phyloP scores from a whole-genome alignment of 2,888 invertebrate species.

The Neocrepidodera transversa region DNA sequence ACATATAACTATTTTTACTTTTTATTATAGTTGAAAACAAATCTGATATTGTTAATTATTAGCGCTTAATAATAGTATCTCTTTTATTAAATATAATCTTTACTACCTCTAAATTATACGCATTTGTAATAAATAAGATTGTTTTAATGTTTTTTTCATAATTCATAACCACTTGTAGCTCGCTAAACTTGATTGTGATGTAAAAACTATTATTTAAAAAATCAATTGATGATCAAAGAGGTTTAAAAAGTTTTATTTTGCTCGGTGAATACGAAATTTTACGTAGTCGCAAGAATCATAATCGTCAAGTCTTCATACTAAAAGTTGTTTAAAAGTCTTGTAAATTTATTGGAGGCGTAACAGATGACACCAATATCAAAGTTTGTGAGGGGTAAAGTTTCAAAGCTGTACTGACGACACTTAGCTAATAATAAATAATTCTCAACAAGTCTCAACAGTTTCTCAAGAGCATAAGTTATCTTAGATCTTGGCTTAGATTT shows the following conservation, averaged over 20 bases:
- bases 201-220: no score
- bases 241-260: background rate
- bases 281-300: conserved; percentile 1
- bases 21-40: no score
- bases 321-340: conserved; percentile 17
- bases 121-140: no score
- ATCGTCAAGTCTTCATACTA: background rate
- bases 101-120: no score
- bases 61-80: no score
- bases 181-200: no score
- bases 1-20: no score
- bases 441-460: conserved; percentile 13
- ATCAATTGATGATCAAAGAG: background rate
- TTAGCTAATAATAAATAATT: conserved; percentile 28
- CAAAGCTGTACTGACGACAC: conserved; percentile 12
- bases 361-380: conserved; percentile 24
- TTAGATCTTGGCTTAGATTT: background rate
- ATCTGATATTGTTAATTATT: no score
- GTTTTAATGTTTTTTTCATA: no score
- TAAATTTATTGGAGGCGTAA: conserved; percentile 23
- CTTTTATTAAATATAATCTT: no score
- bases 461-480: background rate
- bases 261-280: background rate
- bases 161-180: no score
- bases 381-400: conserved; percentile 22